Evolutionary conservation across 2,113 vertebrate genomes (phyloP), one percentile per base, ranked within the genome.

Genomic region (Mesoclemmys tuberculata): DNA sequence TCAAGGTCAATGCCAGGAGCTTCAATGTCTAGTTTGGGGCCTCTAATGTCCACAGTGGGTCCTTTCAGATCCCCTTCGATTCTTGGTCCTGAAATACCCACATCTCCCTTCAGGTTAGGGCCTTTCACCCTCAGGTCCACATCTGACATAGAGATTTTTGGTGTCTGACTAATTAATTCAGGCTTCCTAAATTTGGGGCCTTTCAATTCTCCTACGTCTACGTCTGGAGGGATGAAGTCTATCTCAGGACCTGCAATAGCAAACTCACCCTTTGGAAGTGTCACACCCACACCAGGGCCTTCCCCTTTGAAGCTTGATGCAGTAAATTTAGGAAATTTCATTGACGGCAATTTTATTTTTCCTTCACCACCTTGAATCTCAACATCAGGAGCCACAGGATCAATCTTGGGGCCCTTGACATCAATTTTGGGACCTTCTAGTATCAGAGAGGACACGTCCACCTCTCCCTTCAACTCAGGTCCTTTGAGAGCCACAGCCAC

Each of bases 111-210:
- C 61, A 48, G 68, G 44, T 95, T 96, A 12, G 97, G 93, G 5
- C 97, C 97, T 10, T 90, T 97, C 22, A 98, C 87, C 80, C 93
- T 96, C 88, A 98, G 74, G 77, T 98, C 97, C 10, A 98, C 96
- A 1, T 98, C 98, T 0, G 98, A 97, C 84, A 98, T 95, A 0
- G 98, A 98, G 48, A 98, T 97, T 2, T 98, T 96, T 26, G 98
- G 98, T 2, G 90, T 97, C 83, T 96, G 97, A 38, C 96, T 46
- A 14, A 90, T 85, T 89, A 96, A 54, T 52, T 98, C 97, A 2
- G 96, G 97, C 89, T 94, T 96, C 81, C 96, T 97, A 75, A 96
- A 93, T 14, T 74, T n/a, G 3, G 93, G 79, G 10, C 96, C 96
- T 82, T 96, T 97, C 83, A 97, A 27, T 26, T 98, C 97, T 3